Evolutionary conservation across 2,888 invertebrate species (phyloP).

Genomic region (Lithophane semibrunnea): DNA sequence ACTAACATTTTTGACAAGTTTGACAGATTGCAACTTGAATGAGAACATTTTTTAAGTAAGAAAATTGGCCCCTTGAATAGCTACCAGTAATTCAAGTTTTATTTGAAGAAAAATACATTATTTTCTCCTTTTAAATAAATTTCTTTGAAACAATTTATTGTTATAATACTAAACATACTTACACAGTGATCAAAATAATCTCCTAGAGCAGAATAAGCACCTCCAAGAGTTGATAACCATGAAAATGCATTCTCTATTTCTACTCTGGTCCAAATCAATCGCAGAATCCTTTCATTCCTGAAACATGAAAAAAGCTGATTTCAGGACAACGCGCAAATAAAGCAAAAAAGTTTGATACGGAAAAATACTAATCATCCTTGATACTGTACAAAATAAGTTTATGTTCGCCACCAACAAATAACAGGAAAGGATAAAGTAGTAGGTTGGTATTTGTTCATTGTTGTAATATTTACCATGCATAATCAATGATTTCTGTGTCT

Average conservation of each 20-base stretch:
- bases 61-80: too few species aligned
- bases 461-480: slow-evolving; percentile 90
- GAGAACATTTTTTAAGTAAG: too few species aligned
- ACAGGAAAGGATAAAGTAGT: background rate
- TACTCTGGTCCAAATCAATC: slow-evolving; percentile 90
- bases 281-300: slow-evolving; percentile 86
- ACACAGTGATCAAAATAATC: slow-evolving; percentile 95
- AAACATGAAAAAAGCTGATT: slow-evolving; percentile 59
- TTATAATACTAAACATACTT: slow-evolving; percentile 77
- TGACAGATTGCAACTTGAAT: too few species aligned
- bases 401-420: background rate
- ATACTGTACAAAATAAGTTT: too few species aligned
- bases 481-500: slow-evolving; percentile 92
- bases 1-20: too few species aligned
- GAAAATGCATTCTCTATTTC: slow-evolving; percentile 96
- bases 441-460: background rate
- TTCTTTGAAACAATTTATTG: background rate
- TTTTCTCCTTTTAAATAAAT: background rate
- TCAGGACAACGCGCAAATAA: background rate
- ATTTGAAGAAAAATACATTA: background rate
- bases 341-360: background rate
- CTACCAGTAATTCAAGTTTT: background rate
- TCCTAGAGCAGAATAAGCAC: slow-evolving; percentile 98
- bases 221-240: slow-evolving; percentile 98
- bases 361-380: background rate